These are phyloP conservation scores for Hylomyscus alleni DNA, from an alignment of 2,797 vertebrate genomes.

Conservation along the genomic window DNA sequence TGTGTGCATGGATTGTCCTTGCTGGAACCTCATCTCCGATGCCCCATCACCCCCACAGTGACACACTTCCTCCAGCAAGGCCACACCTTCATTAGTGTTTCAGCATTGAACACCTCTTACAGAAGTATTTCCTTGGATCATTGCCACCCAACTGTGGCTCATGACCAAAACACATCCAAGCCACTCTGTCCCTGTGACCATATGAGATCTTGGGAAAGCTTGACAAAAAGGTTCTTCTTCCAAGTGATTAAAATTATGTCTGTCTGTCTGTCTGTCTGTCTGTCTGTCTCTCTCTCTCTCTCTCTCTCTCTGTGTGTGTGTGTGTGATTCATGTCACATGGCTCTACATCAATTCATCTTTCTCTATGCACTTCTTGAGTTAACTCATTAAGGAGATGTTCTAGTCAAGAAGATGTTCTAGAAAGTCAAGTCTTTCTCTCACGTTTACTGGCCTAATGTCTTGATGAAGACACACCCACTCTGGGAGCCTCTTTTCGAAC, in stretches of 20 bases:
- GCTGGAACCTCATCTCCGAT: neutral
- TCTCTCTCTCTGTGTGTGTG: no score
- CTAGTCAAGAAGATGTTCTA: no score
- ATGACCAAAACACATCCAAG: neutral
- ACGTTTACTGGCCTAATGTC: neutral
- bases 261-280: neutral
- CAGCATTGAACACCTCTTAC: accelerated
- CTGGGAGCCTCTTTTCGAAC: neutral
- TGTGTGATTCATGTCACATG: neutral
- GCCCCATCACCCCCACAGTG: neutral
- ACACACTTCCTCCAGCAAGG: no score
- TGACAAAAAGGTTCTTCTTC: neutral
- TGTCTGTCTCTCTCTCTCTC: no score
- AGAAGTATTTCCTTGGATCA: neutral
- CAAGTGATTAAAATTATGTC: neutral
- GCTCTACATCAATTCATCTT: neutral
- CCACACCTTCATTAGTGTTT: neutral
- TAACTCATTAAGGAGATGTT: neutral
- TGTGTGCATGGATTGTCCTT: neutral
- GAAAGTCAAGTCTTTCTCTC: neutral
- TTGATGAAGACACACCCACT: neutral
- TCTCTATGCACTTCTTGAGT: neutral
- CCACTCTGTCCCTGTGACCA: neutral
- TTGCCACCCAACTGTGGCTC: neutral
- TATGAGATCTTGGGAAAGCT: neutral